A percentile compares a stretch with the other conserved stretches of the same genome.
Evolutionary conservation across 2,797 vertebrate genomes (phyloP).

Genomic region (Acrocephalus scirpaceus): DNA sequence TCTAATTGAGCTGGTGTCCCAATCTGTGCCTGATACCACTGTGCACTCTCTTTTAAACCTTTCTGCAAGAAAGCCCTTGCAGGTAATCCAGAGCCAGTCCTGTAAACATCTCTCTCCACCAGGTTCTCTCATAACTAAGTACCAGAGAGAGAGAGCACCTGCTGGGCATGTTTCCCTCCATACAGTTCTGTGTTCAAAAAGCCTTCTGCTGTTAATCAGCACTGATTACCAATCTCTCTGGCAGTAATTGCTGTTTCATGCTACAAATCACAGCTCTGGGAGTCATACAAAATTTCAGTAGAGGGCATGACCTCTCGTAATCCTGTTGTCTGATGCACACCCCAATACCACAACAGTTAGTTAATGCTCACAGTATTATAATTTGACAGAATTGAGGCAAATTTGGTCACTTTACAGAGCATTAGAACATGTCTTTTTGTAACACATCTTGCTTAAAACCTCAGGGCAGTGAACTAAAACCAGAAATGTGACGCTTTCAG

Average conservation of each 20-base stretch:
- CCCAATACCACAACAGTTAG: neutral
- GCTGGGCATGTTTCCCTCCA: conserved; percentile 24
- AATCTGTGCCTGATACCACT: conserved; percentile 13
- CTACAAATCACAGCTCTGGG: neutral
- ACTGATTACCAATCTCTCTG: conserved; percentile 65
- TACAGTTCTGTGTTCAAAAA: conserved; percentile 24
- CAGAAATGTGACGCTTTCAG: neutral
- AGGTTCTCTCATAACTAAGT: conserved; percentile 34
- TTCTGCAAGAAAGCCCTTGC: neutral
- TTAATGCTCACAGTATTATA: neutral
- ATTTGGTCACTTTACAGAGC: neutral
- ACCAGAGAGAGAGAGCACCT: conserved; percentile 64
- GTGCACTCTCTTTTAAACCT: neutral
- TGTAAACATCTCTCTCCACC: conserved; percentile 12
- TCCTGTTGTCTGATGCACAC: neutral
- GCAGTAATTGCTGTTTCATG: neutral
- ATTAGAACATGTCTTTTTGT: neutral
- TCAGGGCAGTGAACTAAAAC: neutral
- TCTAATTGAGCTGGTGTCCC: conserved; percentile 60
- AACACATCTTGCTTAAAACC: neutral
- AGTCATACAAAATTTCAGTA: neutral
- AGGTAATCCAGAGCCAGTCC: conserved; percentile 32
- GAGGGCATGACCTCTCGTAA: neutral
- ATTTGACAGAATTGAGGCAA: neutral
- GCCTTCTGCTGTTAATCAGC: conserved; percentile 67